phyloP scores from a whole-genome alignment of 2,888 invertebrate genomes.

The Hydropsyche betteni region DNA sequence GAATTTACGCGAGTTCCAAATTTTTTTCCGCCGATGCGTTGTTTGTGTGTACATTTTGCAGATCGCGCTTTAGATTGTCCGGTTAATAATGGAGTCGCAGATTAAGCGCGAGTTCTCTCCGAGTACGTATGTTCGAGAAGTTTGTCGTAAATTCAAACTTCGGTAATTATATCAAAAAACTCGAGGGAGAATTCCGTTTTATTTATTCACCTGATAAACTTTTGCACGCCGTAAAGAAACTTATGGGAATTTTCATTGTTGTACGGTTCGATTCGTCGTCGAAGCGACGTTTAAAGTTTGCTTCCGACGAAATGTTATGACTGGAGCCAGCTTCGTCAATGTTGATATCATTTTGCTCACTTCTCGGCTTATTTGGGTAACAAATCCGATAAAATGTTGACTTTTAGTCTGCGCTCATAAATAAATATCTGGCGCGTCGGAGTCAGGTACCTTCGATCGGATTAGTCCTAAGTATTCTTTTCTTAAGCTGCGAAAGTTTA shows the following conservation, averaged over 20 bases:
- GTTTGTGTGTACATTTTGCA: not conserved
- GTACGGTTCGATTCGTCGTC: conserved; percentile 1
- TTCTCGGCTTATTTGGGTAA: no score
- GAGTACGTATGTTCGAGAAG: conserved; percentile 13
- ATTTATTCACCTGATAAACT: conserved; percentile 33
- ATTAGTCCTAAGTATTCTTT: no score
- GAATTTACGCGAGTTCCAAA: not conserved
- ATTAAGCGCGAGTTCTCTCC: conserved; percentile 26
- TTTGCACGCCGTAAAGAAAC: conserved; percentile 3
- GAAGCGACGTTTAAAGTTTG: not conserved
- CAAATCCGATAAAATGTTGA: no score
- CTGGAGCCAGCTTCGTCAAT: no score
- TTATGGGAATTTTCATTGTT: conserved; percentile 20
- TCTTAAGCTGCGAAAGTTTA: no score
- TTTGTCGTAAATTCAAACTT: conserved; percentile 31
- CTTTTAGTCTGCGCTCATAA: no score
- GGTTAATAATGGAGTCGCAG: conserved; percentile 27
- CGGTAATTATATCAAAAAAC: conserved; percentile 31
- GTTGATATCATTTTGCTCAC: no score
- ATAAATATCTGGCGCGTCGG: no score
- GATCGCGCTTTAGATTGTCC: not conserved
- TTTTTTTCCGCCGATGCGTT: not conserved
- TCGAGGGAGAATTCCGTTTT: conserved; percentile 3
- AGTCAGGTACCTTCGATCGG: no score
- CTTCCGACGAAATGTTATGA: conserved; percentile 3